Evolutionary conservation across 2,888 invertebrate species (phyloP), one percentile per base, ranked within the genome.

Genomic region (Mamestra brassicae): DNA sequence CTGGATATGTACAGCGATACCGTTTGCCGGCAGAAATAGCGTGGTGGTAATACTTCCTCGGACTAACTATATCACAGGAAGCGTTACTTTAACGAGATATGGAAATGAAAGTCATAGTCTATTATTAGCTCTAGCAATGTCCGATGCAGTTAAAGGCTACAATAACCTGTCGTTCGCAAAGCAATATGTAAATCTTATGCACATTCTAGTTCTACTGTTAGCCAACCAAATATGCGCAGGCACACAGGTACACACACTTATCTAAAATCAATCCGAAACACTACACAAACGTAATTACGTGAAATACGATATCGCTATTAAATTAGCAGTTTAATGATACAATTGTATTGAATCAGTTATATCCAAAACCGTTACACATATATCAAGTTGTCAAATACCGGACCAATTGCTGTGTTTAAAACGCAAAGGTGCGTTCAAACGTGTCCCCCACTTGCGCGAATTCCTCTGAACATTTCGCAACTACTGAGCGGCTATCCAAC

Each of bases 341-440:
- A 88, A 88, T 91, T 88, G 87, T 89, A 89, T 91, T 90, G 89
- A 91, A 89, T 89, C 87, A 88, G 89, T 83, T 85, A 77, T 87
- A 85, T 71, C 79, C 52, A 62, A 62, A 86, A 83, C 81, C 77
- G 85, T 87, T 86, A 80, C 85, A 78, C 92, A 95, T 96, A 95
- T 90, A 95, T 96, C 95, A 96, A 90, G 76, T 92, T 96, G 96
- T 96, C 96, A 93, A 90, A 93, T 92, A 90, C 91, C 89, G 92
- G 89, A 93, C 96, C 95, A 95, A 96, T 96, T 95, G 96, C 93
- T 87, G 93, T 93, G 92, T 94, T 93, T 90, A 90, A 86, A 88
- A 84, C 86, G 79, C 88, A 89, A 91, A 92, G 92, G 93, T 92
- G 93, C 93, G 93, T 92, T 92, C 88, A 76, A 89, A 90, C 90